These are phyloP conservation scores for Apamea epomidion DNA, from an alignment of 2,888 invertebrate species.

Conservation along the genomic window DNA sequence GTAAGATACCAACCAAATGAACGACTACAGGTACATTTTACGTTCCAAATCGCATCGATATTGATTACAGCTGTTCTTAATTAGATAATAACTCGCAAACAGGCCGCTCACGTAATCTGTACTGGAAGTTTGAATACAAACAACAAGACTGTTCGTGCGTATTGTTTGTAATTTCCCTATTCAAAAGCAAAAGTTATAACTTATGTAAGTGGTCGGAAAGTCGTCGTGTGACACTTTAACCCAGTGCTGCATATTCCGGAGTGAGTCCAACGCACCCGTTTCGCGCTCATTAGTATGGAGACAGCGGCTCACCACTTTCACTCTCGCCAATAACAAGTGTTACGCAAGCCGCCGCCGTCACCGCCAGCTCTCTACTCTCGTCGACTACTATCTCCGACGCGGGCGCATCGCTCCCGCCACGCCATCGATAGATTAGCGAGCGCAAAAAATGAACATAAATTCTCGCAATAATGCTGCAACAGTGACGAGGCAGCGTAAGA, in stretches of 20 bases:
- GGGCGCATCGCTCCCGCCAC: constrained; percentile 58
- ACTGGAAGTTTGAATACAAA: constrained; percentile 50
- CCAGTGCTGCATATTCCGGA: constrained; percentile 81
- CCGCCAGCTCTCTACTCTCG: constrained; percentile 82
- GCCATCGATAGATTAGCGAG: constrained; percentile 56
- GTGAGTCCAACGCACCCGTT: constrained; percentile 80
- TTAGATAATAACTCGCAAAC: constrained; percentile 40
- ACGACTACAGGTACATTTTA: constrained; percentile 3
- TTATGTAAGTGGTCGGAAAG: constrained; percentile 83
- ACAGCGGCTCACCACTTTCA: constrained; percentile 88
- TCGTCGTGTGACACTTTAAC: constrained; percentile 85
- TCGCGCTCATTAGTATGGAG: constrained; percentile 88
- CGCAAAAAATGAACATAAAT: constrained; percentile 65
- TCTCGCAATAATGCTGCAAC: constrained; percentile 79
- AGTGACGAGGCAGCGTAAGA: constrained; percentile 75
- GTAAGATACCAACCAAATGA: constrained; percentile 12
- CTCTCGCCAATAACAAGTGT: constrained; percentile 88
- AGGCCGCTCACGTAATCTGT: constrained; percentile 37
- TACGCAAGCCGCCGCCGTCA: constrained; percentile 82
- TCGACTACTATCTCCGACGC: constrained; percentile 78
- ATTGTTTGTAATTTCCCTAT: constrained; percentile 71
- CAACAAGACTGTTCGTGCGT: constrained; percentile 36
- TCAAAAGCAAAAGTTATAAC: constrained; percentile 78
- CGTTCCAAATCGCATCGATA: constrained; percentile 19
- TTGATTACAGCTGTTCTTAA: constrained; percentile 38